Percentiles rank a stretch among this genome's conserved stretches.
These are phyloP conservation scores for Centropus bengalensis DNA, from an alignment of 2,113 vertebrate genomes.

Conservation along the genomic window DNA sequence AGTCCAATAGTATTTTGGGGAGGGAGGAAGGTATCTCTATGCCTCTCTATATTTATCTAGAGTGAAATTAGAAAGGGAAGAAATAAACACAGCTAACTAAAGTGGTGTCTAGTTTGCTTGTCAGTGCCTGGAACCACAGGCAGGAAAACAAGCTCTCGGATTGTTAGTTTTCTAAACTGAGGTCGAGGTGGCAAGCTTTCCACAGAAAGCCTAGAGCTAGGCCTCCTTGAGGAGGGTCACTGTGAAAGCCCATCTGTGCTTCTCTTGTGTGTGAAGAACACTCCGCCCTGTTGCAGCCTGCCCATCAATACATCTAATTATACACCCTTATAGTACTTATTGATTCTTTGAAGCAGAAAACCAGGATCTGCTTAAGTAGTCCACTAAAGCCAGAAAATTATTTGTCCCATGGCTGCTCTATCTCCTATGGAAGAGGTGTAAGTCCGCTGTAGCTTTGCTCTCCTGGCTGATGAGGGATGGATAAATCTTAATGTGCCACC, in stretches of 20 bases:
- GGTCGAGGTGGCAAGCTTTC: not conserved
- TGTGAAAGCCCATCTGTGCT: not conserved
- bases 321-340: not conserved
- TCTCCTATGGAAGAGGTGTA: not conserved
- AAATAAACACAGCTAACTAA: not conserved
- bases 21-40: not conserved
- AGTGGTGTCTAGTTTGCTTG: not conserved
- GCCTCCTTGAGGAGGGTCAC: not conserved
- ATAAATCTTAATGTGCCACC: not conserved
- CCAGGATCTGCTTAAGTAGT: not conserved
- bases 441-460: not conserved
- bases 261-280: not conserved
- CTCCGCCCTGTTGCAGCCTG: not conserved
- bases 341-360: not conserved
- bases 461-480: not conserved
- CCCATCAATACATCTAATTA: not conserved
- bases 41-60: not conserved
- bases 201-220: not conserved
- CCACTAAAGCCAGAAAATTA: not conserved
- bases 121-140: not conserved
- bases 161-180: not conserved
- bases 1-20: not conserved
- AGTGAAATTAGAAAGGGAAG: not conserved
- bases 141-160: not conserved
- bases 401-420: not conserved